A percentile compares a stretch with the other conserved stretches of the same genome.
Evolutionary conservation across 2,797 vertebrate species (phyloP).

Genomic region (Eulemur albifrons): DNA sequence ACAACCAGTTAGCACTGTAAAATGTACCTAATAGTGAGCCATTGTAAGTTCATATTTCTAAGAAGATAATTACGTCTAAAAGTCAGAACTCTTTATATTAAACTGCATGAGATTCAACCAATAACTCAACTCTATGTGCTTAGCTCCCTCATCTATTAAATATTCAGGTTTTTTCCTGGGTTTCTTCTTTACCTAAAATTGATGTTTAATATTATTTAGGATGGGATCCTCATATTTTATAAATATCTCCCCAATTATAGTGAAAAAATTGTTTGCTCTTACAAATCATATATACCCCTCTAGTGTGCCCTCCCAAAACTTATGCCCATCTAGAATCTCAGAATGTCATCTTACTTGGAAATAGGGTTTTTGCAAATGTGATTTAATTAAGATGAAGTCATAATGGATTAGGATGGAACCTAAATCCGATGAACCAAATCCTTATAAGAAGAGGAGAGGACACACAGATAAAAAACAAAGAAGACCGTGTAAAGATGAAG

Average conservation of each 20-base stretch:
- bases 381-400: neutral
- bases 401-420: neutral
- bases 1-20: neutral
- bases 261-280: neutral
- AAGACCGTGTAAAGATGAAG: neutral
- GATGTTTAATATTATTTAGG: neutral
- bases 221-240: neutral
- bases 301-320: neutral
- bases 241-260: neutral
- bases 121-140: neutral
- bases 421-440: neutral
- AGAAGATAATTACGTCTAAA: neutral
- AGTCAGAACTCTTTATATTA: neutral
- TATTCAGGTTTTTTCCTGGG: neutral
- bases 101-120: neutral
- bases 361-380: neutral
- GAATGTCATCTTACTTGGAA: neutral
- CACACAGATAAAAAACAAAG: neutral
- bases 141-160: neutral
- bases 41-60: neutral
- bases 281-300: neutral
- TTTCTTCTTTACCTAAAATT: neutral
- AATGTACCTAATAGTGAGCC: neutral
- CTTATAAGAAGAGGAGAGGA: neutral
- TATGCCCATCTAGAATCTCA: neutral